Conservation (phyloP, 1,140 invertebrate species). For the Panagrolaimus sp. region DNA sequence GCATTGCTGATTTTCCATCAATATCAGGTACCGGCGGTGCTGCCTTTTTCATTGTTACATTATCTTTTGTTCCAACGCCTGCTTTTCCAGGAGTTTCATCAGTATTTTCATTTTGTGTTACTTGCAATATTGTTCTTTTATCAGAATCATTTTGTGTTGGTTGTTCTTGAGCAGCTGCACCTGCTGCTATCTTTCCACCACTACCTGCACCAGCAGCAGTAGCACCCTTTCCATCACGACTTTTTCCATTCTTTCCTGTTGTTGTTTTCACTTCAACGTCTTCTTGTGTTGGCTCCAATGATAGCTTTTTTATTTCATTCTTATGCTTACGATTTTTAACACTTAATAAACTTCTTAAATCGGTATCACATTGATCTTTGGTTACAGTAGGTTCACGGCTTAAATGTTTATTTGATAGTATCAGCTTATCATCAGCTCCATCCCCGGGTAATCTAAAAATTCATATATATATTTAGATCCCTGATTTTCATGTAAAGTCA, state of each 20-base stretch:
- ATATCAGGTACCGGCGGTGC: too few species aligned
- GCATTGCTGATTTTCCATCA: neutral
- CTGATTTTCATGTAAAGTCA: too few species aligned
- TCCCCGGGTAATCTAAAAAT: too few species aligned
- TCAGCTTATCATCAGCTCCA: too few species aligned
- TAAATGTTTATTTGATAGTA: neutral
- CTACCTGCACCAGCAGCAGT: too few species aligned
- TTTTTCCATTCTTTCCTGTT: too few species aligned
- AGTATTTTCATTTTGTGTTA: neutral
- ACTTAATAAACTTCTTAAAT: conserved; percentile 6
- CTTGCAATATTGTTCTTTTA: neutral
- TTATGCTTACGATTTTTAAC: neutral
- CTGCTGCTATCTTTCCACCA: neutral
- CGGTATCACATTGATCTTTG: conserved; percentile 8
- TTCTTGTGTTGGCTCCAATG: neutral
- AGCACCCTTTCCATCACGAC: neutral
- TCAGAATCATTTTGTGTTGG: conserved; percentile 1
- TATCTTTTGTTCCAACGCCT: neutral
- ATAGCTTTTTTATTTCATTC: neutral
- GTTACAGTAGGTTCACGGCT: neutral
- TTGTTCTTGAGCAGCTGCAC: neutral
- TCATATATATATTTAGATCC: too few species aligned
- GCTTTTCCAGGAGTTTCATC: neutral
- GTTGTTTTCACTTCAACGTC: neutral
- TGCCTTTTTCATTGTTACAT: neutral